These are phyloP conservation scores for Bradypodion ventrale DNA, from an alignment of 2,797 vertebrate genomes.

Conservation along the genomic window DNA sequence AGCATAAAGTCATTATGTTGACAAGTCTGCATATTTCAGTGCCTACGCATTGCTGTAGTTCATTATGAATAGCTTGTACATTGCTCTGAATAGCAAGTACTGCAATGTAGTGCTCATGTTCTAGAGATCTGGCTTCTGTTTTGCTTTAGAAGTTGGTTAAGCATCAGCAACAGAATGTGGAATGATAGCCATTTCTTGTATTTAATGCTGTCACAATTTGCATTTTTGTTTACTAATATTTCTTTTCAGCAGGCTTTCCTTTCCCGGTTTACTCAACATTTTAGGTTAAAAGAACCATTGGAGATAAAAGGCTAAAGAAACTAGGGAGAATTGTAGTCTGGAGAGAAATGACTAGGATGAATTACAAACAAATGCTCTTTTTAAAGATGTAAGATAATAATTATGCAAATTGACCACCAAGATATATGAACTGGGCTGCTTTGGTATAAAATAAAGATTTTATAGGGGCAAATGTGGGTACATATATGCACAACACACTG, in stretches of 20 bases:
- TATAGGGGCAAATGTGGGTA: neutral
- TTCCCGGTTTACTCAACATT: constrained; percentile 12
- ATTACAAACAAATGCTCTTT: neutral
- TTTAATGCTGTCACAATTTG: neutral
- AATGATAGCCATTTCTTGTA: constrained; percentile 21
- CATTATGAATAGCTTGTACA: neutral
- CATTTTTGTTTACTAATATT: neutral
- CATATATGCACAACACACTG: neutral
- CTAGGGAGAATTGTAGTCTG: neutral
- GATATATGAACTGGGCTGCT: neutral
- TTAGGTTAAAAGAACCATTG: neutral
- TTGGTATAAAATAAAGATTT: neutral
- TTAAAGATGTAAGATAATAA: neutral
- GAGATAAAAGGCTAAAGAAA: neutral
- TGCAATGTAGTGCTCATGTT: constrained; percentile 10
- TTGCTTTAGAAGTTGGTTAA: neutral
- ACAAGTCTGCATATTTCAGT: neutral
- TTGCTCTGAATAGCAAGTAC: neutral
- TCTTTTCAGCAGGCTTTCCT: neutral
- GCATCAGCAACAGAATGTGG: neutral
- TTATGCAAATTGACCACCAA: neutral
- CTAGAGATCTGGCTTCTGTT: constrained; percentile 3
- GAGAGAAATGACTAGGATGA: neutral
- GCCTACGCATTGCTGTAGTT: neutral
- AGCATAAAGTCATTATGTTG: constrained; percentile 8